Conservation (phyloP, 2,113 vertebrate species). For the Tychaedon coryphoeus region DNA sequence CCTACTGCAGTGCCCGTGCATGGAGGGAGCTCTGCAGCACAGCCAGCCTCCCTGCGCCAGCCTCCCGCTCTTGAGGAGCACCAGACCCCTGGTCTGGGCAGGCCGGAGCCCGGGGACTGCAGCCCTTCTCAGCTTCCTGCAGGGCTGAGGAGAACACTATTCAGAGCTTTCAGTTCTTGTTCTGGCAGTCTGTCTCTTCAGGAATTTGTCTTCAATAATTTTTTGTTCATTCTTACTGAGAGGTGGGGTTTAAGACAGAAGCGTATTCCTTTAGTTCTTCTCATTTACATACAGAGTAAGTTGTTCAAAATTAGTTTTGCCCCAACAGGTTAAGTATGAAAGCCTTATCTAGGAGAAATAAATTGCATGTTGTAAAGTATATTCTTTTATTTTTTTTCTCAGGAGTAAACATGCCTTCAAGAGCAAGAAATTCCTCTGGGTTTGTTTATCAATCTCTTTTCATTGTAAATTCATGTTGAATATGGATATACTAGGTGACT, state of each 20-base stretch:
- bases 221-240: background rate
- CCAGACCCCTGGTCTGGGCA: background rate
- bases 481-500: background rate
- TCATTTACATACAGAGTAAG: background rate
- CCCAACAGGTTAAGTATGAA: background rate
- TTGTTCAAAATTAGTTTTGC: background rate
- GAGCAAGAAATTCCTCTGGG: background rate
- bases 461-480: background rate
- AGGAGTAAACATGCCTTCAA: background rate
- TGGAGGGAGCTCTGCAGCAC: background rate
- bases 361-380: background rate
- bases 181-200: background rate
- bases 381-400: background rate
- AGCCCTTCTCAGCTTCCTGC: background rate
- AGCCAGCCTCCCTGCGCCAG: background rate
- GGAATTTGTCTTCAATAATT: background rate
- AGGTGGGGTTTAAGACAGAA: background rate
- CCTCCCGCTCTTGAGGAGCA: background rate
- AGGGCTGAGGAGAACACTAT: background rate
- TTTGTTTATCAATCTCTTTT: background rate
- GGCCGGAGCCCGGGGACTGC: background rate
- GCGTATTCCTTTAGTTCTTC: background rate
- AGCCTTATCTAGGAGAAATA: background rate
- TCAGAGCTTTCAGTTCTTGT: background rate
- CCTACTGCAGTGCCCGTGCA: background rate